Base-by-base conservation (phyloP, 2,113 vertebrate genomes). In the Phoenicopterus ruber region DNA sequence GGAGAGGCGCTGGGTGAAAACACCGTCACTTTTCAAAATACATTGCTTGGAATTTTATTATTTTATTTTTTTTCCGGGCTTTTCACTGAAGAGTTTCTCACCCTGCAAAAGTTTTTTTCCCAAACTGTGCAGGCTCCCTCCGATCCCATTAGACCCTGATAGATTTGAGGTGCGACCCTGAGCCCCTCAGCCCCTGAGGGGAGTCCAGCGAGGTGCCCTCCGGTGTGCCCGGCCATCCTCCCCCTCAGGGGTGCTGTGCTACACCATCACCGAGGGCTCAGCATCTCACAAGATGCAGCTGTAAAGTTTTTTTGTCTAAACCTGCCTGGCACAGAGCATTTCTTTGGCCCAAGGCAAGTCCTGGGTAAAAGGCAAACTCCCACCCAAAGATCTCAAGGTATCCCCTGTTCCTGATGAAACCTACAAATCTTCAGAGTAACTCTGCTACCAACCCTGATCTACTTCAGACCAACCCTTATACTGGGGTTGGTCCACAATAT, bases 221-320 rank as follows among this genome's bases (percentile, higher is more conserved):
- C 6, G 17, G 13, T 12, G 3, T 16, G 7, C 9, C 9, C 9
- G 5, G 19, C 38, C 70, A 47, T 2, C 1, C 26, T 13, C 1
- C 4, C 12, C 55, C 9, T 1, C 3, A 36, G 34, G 8, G 14
- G 1, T 70, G 31, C 17, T 44, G 34, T 83, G 42, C 42, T 32
- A 36, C 17, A 52, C 32, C 25, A 13, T 40, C 46, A n/a, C 38
- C 26, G 6, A 40, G 38, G 29, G 42, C 52, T 85, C 61, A 52
- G 66, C 63, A 26, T 81, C 59, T 79, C 38, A 10, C 24, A 73
- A 46, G 18, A 31, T n/a, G 46, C 54, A 69, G 17, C 29, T 78
- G 21, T 44, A 7, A 57, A 40, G 31, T 42, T 2, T 31, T 62
- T 42, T 66, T 82, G 36, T 44, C 36, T 54, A 40, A 84, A 49